phyloP scores from a whole-genome alignment of 2,797 vertebrate genomes.

The Poeciliopsis infans region DNA sequence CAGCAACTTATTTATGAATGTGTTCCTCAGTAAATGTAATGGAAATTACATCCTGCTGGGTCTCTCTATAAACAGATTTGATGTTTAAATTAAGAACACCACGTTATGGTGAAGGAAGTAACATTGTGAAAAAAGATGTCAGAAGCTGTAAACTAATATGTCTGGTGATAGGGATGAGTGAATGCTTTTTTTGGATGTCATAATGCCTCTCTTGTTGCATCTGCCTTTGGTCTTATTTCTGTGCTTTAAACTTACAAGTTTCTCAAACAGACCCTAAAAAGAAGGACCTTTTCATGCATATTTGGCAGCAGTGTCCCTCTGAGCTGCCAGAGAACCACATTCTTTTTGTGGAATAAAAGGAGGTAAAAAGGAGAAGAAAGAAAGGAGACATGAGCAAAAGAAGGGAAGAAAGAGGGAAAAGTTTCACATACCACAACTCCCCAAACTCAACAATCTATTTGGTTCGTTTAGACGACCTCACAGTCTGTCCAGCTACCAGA shows the following conservation, averaged over 20 bases:
- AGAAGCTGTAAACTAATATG: conserved; percentile 1
- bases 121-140: neutral
- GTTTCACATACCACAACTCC: conserved; percentile 74
- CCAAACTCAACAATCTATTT: conserved; percentile 66
- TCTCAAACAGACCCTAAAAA: conserved; percentile 64
- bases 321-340: conserved; percentile 47
- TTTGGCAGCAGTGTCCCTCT: conserved; percentile 61
- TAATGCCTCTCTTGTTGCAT: conserved; percentile 36
- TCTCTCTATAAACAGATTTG: conserved; percentile 9
- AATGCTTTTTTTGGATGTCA: conserved; percentile 27
- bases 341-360: conserved; percentile 29
- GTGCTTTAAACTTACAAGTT: conserved; percentile 58
- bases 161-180: conserved; percentile 1
- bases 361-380: conserved; percentile 34
- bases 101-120: conserved; percentile 9
- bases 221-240: conserved; percentile 37
- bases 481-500: conserved; percentile 67
- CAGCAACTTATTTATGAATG: neutral
- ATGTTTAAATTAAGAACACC: conserved; percentile 4
- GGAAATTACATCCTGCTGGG: neutral
- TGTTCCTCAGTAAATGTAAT: conserved; percentile 1
- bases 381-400: conserved; percentile 30
- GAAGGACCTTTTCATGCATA: conserved; percentile 74
- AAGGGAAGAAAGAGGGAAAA: conserved; percentile 14
- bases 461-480: conserved; percentile 62